Evolutionary conservation across 2,888 invertebrate species (phyloP).

Genomic region (Falcaria lacertinaria): DNA sequence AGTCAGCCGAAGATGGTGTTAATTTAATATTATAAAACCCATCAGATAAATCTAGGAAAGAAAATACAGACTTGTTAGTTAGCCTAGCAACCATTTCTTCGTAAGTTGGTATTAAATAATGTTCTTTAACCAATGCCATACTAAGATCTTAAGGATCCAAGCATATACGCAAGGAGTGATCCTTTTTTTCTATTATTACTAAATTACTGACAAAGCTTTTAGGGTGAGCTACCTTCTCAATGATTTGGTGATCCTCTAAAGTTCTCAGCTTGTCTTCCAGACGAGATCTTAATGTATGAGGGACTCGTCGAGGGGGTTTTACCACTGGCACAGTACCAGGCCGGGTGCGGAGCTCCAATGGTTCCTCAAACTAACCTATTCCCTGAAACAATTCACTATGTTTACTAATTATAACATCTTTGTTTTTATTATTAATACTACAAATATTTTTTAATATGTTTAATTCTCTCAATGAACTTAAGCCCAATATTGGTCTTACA

Average conservation of each 20-base stretch:
- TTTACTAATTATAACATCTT: background rate
- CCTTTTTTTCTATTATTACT: conserved; percentile 14
- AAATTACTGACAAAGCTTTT: conserved; percentile 13
- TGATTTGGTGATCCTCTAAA: conserved; percentile 8
- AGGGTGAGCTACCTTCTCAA: conserved; percentile 13
- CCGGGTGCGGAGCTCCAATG: conserved; percentile 10
- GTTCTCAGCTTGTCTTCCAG: conserved; percentile 9
- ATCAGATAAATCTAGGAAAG: conserved; percentile 15
- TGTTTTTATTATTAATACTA: conserved; percentile 2
- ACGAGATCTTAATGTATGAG: conserved; percentile 9
- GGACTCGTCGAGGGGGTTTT: conserved; percentile 10
- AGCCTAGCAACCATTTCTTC: conserved; percentile 13
- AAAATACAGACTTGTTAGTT: conserved; percentile 12
- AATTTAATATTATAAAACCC: conserved; percentile 19
- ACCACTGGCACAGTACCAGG: conserved; percentile 6
- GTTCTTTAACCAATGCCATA: conserved; percentile 10
- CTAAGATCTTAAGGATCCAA: conserved; percentile 16
- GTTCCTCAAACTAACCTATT: conserved; percentile 9
- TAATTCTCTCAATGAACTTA: conserved; percentile 5
- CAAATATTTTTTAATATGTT: conserved; percentile 6
- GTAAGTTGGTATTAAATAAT: conserved; percentile 13
- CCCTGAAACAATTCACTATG: conserved; percentile 9
- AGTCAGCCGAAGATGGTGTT: conserved; percentile 8
- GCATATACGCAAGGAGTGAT: conserved; percentile 12
- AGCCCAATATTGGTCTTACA: conserved; percentile 8